Conservation (phyloP, 2,113 vertebrate genomes). For the Porphyrio hochstetteri region DNA sequence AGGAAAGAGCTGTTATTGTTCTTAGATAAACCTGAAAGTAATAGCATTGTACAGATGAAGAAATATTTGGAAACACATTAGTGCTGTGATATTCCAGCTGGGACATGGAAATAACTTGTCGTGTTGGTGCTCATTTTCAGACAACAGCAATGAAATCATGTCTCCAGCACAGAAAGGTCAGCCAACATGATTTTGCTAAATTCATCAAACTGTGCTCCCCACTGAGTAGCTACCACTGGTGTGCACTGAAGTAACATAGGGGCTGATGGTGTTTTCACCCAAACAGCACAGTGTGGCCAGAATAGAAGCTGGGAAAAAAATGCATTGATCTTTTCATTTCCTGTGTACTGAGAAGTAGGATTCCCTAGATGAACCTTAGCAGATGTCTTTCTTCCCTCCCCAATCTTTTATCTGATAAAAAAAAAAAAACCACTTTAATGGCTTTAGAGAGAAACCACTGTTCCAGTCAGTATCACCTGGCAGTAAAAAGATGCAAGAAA, state of each 20-base stretch:
- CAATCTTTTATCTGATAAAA: slow-evolving; percentile 38
- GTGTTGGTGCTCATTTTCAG: slow-evolving; percentile 55
- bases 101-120: slow-evolving; percentile 62
- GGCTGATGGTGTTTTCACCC: slow-evolving; percentile 39
- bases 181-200: slow-evolving; percentile 62
- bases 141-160: slow-evolving; percentile 72
- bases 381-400: neutral
- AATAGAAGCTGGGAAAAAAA: slow-evolving; percentile 46
- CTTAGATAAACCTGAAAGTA: slow-evolving; percentile 42
- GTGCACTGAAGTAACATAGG: neutral
- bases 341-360: neutral
- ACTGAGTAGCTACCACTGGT: slow-evolving; percentile 2
- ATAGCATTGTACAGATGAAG: slow-evolving; percentile 1
- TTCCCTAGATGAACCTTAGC: slow-evolving; percentile 24
- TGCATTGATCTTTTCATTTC: slow-evolving; percentile 42
- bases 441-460: slow-evolving; percentile 23
- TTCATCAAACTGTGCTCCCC: slow-evolving; percentile 51
- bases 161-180: slow-evolving; percentile 54
- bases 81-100: slow-evolving; percentile 16
- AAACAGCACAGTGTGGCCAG: slow-evolving; percentile 13
- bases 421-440: neutral
- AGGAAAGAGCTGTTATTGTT: neutral
- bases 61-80: slow-evolving; percentile 46
- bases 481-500: slow-evolving; percentile 12
- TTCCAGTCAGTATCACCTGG: slow-evolving; percentile 43